phyloP scores from a whole-genome alignment of 2,797 vertebrate genomes.

The Thalassophryne amazonica region DNA sequence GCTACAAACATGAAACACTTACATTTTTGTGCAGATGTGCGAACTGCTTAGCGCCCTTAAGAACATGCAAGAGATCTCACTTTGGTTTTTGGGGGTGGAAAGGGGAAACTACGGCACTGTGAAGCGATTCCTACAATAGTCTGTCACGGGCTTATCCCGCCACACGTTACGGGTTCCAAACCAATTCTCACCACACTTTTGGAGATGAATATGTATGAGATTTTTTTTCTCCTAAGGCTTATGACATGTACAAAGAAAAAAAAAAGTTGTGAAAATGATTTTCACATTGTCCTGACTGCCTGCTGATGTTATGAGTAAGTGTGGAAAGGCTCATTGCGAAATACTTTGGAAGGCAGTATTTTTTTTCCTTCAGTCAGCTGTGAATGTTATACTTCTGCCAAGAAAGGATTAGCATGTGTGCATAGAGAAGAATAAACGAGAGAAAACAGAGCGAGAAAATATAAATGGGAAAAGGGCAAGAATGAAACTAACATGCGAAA shows the following conservation, averaged over 20 bases:
- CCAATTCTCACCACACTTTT: constrained; percentile 17
- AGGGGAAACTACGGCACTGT: not conserved
- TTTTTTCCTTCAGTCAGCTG: constrained; percentile 28
- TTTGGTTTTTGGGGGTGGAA: not conserved
- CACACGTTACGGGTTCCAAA: constrained; percentile 13
- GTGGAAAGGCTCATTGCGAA: constrained; percentile 56
- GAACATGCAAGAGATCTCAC: not conserved
- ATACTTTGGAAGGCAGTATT: constrained; percentile 48
- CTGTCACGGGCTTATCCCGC: not conserved
- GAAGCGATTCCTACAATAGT: not conserved
- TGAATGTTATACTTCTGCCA: constrained; percentile 22
- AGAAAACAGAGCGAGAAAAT: constrained; percentile 12
- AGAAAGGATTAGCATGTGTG: constrained; percentile 10
- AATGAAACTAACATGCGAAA: not conserved
- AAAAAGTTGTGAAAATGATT: constrained; percentile 47
- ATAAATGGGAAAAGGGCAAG: not conserved
- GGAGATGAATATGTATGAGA: constrained; percentile 19
- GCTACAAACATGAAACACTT: not conserved
- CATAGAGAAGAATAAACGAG: not conserved
- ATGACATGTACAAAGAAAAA: constrained; percentile 23
- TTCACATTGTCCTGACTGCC: constrained; percentile 28
- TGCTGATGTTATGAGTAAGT: constrained; percentile 54
- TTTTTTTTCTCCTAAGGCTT: constrained; percentile 23
- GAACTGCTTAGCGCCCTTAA: not conserved
- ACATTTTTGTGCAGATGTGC: not conserved